A percentile compares a stretch with the other conserved stretches of the same genome.
Evolutionary conservation across 37 sponge, comb jelly and placozoan species (phyloP).

Genomic region (Cliona cf. orientalis): DNA sequence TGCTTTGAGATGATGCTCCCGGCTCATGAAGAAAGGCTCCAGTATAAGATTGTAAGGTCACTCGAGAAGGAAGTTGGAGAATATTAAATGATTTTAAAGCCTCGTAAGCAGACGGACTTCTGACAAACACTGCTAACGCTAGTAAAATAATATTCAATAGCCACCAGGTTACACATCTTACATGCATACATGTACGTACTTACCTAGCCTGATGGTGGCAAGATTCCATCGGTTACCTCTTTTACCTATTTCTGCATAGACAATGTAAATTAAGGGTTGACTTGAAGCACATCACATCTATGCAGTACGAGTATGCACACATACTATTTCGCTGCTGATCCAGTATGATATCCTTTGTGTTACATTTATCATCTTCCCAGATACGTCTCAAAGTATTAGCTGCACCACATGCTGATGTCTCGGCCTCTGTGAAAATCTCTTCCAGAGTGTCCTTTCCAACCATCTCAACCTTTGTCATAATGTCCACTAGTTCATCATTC

Average conservation of each 20-base stretch:
- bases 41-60: neutral
- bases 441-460: neutral
- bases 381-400: no score
- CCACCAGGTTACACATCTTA: no score
- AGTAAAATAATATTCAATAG: no score
- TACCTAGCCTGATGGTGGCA: neutral
- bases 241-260: neutral
- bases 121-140: neutral
- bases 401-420: no score
- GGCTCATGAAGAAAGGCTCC: conserved; percentile 12
- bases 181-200: no score
- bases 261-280: no score
- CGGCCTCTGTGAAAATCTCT: no score
- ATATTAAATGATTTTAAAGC: no score
- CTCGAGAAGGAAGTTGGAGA: neutral
- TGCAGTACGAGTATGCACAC: neutral
- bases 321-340: neutral
- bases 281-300: neutral
- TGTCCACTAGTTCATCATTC: neutral
- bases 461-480: neutral
- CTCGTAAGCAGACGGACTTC: no score
- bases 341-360: neutral
- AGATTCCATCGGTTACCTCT: neutral
- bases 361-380: neutral
- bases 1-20: neutral